Evolutionary conservation across 2,113 vertebrate species (phyloP).

Genomic region (Tetrao urogallus): DNA sequence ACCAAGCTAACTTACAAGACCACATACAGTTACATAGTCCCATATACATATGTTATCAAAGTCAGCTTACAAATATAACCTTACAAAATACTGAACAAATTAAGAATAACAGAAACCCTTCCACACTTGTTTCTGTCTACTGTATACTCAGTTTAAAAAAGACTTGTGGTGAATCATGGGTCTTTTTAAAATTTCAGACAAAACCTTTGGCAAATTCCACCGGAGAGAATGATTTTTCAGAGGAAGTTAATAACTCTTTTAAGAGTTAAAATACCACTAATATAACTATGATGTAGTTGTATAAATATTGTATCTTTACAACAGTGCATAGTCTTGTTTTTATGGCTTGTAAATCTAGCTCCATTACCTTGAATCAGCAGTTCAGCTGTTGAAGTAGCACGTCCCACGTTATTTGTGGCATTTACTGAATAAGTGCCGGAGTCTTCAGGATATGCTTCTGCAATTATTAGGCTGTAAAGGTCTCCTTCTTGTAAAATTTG

Average conservation of each 20-base stretch:
- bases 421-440: conserved; percentile 97
- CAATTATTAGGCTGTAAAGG: conserved; percentile 94
- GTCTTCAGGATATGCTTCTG: conserved; percentile 94
- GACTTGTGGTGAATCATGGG: neutral
- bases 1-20: neutral
- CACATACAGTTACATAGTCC: neutral
- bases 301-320: neutral
- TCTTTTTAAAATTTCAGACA: neutral
- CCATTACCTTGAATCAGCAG: conserved; percentile 91
- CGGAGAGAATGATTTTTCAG: neutral
- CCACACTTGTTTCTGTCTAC: neutral
- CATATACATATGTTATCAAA: neutral
- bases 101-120: neutral
- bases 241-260: neutral
- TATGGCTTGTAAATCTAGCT: neutral
- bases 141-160: neutral
- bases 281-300: neutral
- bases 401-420: conserved; percentile 93
- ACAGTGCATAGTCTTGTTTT: neutral
- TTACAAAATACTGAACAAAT: neutral
- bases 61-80: neutral
- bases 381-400: conserved; percentile 96
- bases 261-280: neutral
- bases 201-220: neutral
- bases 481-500: conserved; percentile 94